These are phyloP conservation scores for Chaitophorus viminalis DNA, from an alignment of 2,888 invertebrate genomes.

Conservation along the genomic window DNA sequence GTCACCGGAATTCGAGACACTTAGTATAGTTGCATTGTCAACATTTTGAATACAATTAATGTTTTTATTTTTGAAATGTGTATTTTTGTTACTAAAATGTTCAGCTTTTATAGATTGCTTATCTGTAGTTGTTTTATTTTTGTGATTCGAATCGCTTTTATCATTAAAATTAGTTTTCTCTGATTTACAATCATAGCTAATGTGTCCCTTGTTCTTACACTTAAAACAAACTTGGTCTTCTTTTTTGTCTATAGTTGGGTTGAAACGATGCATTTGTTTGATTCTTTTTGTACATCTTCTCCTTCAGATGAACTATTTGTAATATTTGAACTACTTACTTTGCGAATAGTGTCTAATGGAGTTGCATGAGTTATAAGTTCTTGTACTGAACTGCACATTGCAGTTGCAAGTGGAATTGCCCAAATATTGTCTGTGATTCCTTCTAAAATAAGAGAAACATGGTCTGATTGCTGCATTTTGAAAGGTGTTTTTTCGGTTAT, in stretches of 20 bases:
- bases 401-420: constrained; percentile 15
- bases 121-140: neutral
- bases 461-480: constrained; percentile 7
- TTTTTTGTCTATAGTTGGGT: neutral
- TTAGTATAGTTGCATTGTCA: neutral
- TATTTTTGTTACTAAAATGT: neutral
- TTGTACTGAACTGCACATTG: neutral
- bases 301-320: neutral
- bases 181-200: constrained; percentile 16
- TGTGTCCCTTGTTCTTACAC: neutral
- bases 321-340: neutral
- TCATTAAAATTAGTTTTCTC: neutral
- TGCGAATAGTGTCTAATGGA: constrained; percentile 6
- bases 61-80: neutral
- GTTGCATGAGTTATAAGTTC: constrained; percentile 5
- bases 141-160: neutral
- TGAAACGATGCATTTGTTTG: constrained; percentile 15
- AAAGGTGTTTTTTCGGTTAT: constrained; percentile 10
- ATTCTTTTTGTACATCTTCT: neutral
- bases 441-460: constrained; percentile 10
- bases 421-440: constrained; percentile 19
- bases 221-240: constrained; percentile 24
- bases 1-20: neutral
- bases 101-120: neutral
- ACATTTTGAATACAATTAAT: neutral